Percentiles rank a stretch among this genome's conserved stretches.
phyloP scores from a whole-genome alignment of 2,888 invertebrate genomes.

The Aporophyla lueneburgensis region DNA sequence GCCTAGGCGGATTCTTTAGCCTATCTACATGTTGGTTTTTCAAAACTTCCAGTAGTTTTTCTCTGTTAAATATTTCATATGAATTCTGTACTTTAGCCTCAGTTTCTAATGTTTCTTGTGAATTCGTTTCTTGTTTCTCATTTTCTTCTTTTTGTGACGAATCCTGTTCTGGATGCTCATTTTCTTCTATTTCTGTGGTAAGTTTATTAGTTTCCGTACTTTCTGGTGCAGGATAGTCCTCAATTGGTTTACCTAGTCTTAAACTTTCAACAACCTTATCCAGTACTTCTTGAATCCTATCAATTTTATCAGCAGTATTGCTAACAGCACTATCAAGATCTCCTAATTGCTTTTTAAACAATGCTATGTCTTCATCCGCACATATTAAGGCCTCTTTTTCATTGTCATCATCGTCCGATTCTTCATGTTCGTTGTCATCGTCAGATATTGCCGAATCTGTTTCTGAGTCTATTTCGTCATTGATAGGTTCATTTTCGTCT shows the following conservation, averaged over 20 bases:
- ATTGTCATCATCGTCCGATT: slow-evolving; percentile 69
- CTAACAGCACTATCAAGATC: slow-evolving; percentile 90
- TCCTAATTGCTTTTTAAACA: slow-evolving; percentile 88
- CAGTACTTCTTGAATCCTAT: slow-evolving; percentile 89
- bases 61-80: slow-evolving; percentile 91
- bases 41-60: slow-evolving; percentile 93
- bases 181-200: slow-evolving; percentile 22
- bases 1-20: slow-evolving; percentile 88
- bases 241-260: slow-evolving; percentile 81
- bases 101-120: slow-evolving; percentile 49
- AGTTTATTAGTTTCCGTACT: slow-evolving; percentile 45
- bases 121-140: slow-evolving; percentile 7
- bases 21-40: slow-evolving; percentile 88
- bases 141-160: slow-evolving; percentile 85
- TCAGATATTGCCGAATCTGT: slow-evolving; percentile 81
- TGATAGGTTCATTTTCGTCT: slow-evolving; percentile 67
- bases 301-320: slow-evolving; percentile 89
- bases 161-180: slow-evolving; percentile 80
- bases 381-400: slow-evolving; percentile 76
- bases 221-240: slow-evolving; percentile 65
- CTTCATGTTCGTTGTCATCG: slow-evolving; percentile 64
- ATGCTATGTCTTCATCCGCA: slow-evolving; percentile 84
- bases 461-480: slow-evolving; percentile 73
- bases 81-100: slow-evolving; percentile 85
- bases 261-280: slow-evolving; percentile 84